Percentiles rank a stretch among this genome's conserved stretches.
These are phyloP conservation scores for Campylomormyrus tamandua DNA, from an alignment of 2,113 vertebrate genomes.

Conservation along the genomic window DNA sequence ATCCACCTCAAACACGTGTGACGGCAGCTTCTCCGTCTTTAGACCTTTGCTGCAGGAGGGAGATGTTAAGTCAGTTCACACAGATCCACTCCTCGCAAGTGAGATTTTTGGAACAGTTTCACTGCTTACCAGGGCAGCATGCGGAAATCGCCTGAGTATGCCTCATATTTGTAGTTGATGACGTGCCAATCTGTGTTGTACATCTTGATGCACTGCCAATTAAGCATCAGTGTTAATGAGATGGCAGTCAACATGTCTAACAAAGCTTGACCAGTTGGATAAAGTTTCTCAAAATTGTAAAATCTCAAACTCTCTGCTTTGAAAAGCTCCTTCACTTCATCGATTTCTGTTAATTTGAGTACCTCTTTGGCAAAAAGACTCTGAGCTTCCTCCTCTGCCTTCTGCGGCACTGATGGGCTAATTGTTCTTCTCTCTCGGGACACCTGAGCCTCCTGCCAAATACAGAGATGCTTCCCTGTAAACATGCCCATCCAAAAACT, in stretches of 20 bases:
- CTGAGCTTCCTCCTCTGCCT: slow-evolving; percentile 79
- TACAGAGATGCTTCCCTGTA: background rate
- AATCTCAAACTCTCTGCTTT: background rate
- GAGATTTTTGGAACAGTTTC: background rate
- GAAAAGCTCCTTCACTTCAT: background rate
- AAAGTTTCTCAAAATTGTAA: background rate
- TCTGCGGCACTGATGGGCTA: slow-evolving; percentile 80
- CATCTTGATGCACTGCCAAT: slow-evolving; percentile 89
- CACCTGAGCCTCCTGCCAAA: slow-evolving; percentile 72
- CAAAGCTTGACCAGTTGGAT: background rate
- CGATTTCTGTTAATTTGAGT: slow-evolving; percentile 25
- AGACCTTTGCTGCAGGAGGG: slow-evolving; percentile 77
- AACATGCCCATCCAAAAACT: background rate
- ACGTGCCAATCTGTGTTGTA: slow-evolving; percentile 91
- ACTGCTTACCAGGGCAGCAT: slow-evolving; percentile 82
- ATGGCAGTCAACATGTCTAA: background rate
- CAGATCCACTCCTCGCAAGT: background rate
- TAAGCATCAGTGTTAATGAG: background rate
- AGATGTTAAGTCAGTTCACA: background rate
- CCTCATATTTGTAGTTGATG: slow-evolving; percentile 94
- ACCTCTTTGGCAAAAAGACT: slow-evolving; percentile 95
- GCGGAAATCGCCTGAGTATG: slow-evolving; percentile 91
- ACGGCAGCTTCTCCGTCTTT: slow-evolving; percentile 86
- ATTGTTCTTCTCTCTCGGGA: slow-evolving; percentile 77
- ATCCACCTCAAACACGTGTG: slow-evolving; percentile 86